Conservation (phyloP, 2,113 vertebrate genomes). For the Gasterosteus nipponicus region DNA sequence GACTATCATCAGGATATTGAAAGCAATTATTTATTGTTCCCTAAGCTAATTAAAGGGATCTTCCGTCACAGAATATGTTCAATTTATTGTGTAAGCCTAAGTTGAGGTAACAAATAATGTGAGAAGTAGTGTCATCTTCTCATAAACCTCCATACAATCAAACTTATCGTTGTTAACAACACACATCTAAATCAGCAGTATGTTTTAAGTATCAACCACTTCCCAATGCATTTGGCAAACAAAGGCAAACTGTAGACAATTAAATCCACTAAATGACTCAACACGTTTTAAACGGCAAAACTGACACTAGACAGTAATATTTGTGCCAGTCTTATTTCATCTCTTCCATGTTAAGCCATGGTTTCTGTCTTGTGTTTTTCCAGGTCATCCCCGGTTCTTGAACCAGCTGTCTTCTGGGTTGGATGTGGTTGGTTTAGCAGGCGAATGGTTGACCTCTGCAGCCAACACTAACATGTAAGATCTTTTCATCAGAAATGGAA, state of each 20-base stretch:
- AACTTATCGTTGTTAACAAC: no score
- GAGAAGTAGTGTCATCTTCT: no score
- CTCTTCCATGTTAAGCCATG: neutral
- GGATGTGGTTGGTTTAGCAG: conserved; percentile 72
- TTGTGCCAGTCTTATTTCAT: neutral
- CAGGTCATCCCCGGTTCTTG: conserved; percentile 78
- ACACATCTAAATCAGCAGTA: no score
- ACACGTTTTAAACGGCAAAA: neutral
- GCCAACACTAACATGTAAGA: conserved; percentile 78
- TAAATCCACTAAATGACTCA: neutral
- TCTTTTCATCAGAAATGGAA: neutral
- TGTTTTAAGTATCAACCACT: no score
- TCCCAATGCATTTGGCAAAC: no score
- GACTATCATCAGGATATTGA: neutral
- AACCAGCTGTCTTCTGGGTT: conserved; percentile 80
- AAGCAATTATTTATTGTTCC: no score
- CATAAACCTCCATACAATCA: no score
- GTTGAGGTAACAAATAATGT: no score
- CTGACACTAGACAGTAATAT: neutral
- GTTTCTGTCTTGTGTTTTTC: neutral
- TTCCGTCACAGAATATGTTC: no score
- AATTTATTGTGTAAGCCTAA: no score
- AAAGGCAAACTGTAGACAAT: neutral
- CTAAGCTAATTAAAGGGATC: no score
- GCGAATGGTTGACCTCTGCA: conserved; percentile 79